Conservation (phyloP, 1,140 invertebrate genomes). For the Acromyrmex charruanus region DNA sequence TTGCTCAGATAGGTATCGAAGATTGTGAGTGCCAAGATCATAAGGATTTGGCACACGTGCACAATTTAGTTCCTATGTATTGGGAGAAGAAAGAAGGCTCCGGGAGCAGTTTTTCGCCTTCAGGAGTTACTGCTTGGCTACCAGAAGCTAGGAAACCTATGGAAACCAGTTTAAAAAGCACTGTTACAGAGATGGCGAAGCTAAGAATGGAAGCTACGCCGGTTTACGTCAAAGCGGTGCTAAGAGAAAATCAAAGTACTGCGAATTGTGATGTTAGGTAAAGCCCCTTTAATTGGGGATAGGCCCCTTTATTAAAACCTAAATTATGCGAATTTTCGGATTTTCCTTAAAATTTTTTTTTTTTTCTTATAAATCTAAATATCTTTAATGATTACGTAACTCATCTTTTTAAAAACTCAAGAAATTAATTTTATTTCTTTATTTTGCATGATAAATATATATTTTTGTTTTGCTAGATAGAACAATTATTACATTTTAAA, state of each 20-base stretch:
- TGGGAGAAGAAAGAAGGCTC: conserved; percentile 84
- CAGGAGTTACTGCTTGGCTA: conserved; percentile 88
- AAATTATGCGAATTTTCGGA: background rate
- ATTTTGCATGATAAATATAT: background rate
- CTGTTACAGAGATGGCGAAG: conserved; percentile 87
- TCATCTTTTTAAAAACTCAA: background rate
- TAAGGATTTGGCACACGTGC: conserved; percentile 88
- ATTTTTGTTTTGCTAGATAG: background rate
- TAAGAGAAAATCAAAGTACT: conserved; percentile 88
- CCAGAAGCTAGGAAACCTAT: conserved; percentile 83
- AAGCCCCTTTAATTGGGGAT: conserved; percentile 39
- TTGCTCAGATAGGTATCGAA: conserved; percentile 80
- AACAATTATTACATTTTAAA: background rate
- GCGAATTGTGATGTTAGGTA: conserved; percentile 89
- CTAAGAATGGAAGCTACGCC: conserved; percentile 88
- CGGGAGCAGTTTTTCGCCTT: conserved; percentile 84
- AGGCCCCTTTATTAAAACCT: too few species aligned
- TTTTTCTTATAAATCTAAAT: background rate
- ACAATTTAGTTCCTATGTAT: conserved; percentile 90
- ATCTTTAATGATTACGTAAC: background rate
- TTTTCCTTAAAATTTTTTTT: background rate
- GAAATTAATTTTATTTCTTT: background rate
- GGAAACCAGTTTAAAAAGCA: conserved; percentile 84
- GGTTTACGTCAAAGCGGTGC: conserved; percentile 90
- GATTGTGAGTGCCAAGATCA: conserved; percentile 86